Evolutionary conservation across 1,140 invertebrate species (phyloP).

Genomic region (Cataglyphis hispanica): DNA sequence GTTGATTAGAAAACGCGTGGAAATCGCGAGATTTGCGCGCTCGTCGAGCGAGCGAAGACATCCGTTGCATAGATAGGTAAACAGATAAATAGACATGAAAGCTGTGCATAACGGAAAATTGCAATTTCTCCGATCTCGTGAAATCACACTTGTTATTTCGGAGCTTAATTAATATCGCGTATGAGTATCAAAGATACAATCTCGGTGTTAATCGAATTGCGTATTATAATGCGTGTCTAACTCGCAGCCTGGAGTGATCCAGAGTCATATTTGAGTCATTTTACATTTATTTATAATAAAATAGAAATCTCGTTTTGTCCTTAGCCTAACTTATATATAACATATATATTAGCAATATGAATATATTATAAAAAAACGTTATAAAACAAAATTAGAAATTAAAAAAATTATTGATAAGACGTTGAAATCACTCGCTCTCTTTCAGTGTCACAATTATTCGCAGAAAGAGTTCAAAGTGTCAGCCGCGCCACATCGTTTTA

Average conservation of each 20-base stretch:
- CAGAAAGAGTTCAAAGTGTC: background rate
- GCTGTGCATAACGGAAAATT: background rate
- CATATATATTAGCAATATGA: too few relatives aligned
- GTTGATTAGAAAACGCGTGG: slow-evolving; percentile 51
- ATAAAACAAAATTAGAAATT: too few relatives aligned
- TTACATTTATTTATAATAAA: background rate
- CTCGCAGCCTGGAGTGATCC: background rate
- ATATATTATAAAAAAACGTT: too few relatives aligned
- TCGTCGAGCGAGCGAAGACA: slow-evolving; percentile 30
- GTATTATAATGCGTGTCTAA: background rate
- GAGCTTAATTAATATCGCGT: slow-evolving; percentile 34
- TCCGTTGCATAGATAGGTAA: background rate
- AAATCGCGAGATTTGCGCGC: slow-evolving; percentile 59
- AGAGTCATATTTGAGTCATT: background rate
- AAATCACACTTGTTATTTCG: slow-evolving; percentile 20
- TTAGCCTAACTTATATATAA: background rate
- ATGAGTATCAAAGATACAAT: background rate
- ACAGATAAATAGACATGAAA: too few relatives aligned
- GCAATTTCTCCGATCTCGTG: slow-evolving; percentile 23
- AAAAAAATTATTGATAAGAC: background rate
- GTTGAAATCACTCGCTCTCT: background rate
- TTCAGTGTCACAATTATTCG: background rate
- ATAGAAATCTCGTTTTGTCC: background rate
- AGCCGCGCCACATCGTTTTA: background rate
- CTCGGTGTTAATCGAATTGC: slow-evolving; percentile 10